A percentile compares a stretch with the other conserved stretches of the same genome.
Conservation (phyloP, 1,140 invertebrate genomes). For the Bombus pascuorum region DNA sequence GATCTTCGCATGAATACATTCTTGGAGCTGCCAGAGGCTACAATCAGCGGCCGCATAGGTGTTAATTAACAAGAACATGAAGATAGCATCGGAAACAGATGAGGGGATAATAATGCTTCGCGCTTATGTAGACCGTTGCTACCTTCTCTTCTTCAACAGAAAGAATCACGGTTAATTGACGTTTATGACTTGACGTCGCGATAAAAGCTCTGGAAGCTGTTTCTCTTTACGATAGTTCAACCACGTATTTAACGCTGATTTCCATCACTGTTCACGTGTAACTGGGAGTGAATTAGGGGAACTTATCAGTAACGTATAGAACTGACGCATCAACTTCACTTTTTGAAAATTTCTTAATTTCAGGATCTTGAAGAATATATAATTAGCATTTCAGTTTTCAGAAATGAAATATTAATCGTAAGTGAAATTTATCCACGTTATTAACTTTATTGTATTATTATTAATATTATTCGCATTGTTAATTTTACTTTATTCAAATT, state of each 20-base stretch:
- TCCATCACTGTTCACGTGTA: background rate
- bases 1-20: background rate
- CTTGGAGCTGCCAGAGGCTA: background rate
- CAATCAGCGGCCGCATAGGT: constrained; percentile 21
- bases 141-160: background rate
- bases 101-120: constrained; percentile 11
- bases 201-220: background rate
- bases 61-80: constrained; percentile 33
- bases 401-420: background rate
- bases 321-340: too few species aligned
- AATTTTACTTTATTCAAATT: too few species aligned
- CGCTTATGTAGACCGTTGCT: background rate
- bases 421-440: background rate
- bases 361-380: background rate
- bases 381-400: background rate
- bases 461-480: too few species aligned
- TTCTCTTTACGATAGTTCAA: background rate
- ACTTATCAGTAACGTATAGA: too few species aligned
- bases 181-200: background rate
- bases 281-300: background rate
- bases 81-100: constrained; percentile 19
- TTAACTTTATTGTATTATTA: too few species aligned
- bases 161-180: constrained; percentile 8
- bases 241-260: background rate
- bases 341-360: background rate